These are phyloP conservation scores for Coenobita brevimanus DNA, from an alignment of 1,140 invertebrate species.

Conservation along the genomic window DNA sequence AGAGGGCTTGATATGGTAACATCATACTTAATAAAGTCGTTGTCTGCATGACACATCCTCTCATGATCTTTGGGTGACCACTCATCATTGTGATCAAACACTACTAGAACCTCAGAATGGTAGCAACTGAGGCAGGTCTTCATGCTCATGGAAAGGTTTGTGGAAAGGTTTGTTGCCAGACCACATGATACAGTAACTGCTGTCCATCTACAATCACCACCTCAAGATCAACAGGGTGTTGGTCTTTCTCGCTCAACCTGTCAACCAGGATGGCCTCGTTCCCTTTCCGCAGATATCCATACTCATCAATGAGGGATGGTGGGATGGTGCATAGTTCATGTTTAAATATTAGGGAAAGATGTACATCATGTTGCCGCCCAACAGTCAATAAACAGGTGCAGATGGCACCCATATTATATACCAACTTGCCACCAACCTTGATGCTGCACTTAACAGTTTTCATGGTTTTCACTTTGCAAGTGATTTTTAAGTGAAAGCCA, in stretches of 20 bases:
- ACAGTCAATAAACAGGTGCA: background rate
- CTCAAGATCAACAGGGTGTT: background rate
- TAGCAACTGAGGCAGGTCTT: background rate
- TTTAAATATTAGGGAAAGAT: background rate
- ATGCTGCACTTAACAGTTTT: background rate
- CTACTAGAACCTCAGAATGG: conserved; percentile 1
- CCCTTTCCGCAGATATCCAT: conserved; percentile 6
- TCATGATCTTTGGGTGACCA: conserved; percentile 15
- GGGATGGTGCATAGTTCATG: background rate
- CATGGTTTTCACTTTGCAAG: conserved; percentile 5
- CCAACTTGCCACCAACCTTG: background rate
- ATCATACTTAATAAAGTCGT: background rate
- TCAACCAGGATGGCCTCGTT: background rate
- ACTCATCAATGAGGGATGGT: conserved; percentile 3
- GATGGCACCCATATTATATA: conserved; percentile 4
- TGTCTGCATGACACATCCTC: conserved; percentile 2
- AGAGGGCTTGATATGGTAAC: too few relatives aligned
- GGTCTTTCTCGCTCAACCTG: background rate
- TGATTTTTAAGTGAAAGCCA: background rate
- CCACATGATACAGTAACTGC: too few relatives aligned
- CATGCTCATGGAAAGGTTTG: too few relatives aligned
- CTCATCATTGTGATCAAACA: background rate
- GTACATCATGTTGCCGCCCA: background rate
- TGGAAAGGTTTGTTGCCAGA: too few relatives aligned
- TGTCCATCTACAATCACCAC: too few relatives aligned